A percentile compares a stretch with the other conserved stretches of the same genome.
These are phyloP conservation scores for Lasioglossum villosulum DNA, from an alignment of 2,888 invertebrate genomes.

Conservation along the genomic window DNA sequence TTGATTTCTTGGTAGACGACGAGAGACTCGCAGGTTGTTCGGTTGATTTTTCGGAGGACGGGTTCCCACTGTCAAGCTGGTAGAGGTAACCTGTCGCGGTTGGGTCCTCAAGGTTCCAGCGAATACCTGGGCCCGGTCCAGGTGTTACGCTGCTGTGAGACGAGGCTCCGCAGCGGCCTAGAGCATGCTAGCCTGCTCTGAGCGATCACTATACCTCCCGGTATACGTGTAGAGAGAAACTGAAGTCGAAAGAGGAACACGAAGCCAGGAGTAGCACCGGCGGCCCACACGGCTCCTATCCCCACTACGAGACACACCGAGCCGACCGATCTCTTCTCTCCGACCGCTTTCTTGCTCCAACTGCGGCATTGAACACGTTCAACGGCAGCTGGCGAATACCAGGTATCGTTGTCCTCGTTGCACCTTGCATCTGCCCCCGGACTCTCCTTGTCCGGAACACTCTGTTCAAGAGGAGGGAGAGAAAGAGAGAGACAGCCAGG, in stretches of 20 bases:
- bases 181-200: constrained; percentile 59
- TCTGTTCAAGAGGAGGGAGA: constrained; percentile 2
- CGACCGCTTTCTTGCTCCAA: constrained; percentile 81
- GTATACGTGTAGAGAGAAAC: constrained; percentile 76
- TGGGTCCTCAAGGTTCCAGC: constrained; percentile 31
- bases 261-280: constrained; percentile 72
- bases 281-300: constrained; percentile 76
- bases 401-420: constrained; percentile 64
- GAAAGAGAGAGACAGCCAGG: constrained; percentile 34
- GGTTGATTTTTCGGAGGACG: not conserved
- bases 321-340: constrained; percentile 69
- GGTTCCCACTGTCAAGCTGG: not conserved
- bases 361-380: constrained; percentile 83
- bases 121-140: constrained; percentile 38
- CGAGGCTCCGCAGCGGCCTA: constrained; percentile 43
- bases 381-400: constrained; percentile 84
- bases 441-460: constrained; percentile 31
- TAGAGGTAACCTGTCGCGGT: constrained; percentile 1
- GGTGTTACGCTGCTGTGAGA: constrained; percentile 48
- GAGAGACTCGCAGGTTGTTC: not conserved
- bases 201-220: constrained; percentile 68
- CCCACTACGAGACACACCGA: constrained; percentile 60
- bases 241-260: constrained; percentile 76
- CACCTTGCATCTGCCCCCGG: constrained; percentile 24
- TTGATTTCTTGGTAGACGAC: not conserved